Percentiles rank a stretch among this genome's conserved stretches.
phyloP scores from a whole-genome alignment of 2,888 invertebrate species.

The Stenolophus ochropezus region DNA sequence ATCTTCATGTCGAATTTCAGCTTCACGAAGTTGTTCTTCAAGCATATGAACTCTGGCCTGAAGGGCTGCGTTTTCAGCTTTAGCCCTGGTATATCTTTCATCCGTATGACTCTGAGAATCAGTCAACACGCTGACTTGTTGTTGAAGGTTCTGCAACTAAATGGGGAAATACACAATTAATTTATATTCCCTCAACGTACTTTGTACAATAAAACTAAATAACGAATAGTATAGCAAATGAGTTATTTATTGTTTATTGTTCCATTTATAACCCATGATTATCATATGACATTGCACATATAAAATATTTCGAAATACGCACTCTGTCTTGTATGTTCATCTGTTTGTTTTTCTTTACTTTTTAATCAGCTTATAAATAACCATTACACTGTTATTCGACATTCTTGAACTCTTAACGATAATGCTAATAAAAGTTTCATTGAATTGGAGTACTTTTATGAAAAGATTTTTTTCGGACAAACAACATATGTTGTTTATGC shows the following conservation, averaged over 20 bases:
- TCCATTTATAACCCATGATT: neutral
- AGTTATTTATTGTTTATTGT: neutral
- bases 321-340: neutral
- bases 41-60: slow-evolving; percentile 93
- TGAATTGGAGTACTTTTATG: neutral
- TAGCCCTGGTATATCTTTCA: slow-evolving; percentile 91
- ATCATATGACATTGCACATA: neutral
- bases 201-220: neutral
- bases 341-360: neutral
- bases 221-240: neutral
- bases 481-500: neutral
- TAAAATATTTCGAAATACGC: neutral
- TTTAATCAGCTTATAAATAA: neutral
- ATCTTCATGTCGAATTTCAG: slow-evolving; percentile 74
- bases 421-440: neutral
- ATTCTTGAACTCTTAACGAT: neutral
- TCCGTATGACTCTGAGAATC: slow-evolving; percentile 92
- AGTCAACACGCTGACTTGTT: slow-evolving; percentile 91
- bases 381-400: neutral
- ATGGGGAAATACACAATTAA: neutral
- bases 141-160: slow-evolving; percentile 93
- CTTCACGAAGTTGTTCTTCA: slow-evolving; percentile 91
- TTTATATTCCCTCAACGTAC: neutral
- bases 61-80: slow-evolving; percentile 94
- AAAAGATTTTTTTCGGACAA: neutral